Conservation (phyloP, 2,888 invertebrate species). For the Caenorhabditis sinica region DNA sequence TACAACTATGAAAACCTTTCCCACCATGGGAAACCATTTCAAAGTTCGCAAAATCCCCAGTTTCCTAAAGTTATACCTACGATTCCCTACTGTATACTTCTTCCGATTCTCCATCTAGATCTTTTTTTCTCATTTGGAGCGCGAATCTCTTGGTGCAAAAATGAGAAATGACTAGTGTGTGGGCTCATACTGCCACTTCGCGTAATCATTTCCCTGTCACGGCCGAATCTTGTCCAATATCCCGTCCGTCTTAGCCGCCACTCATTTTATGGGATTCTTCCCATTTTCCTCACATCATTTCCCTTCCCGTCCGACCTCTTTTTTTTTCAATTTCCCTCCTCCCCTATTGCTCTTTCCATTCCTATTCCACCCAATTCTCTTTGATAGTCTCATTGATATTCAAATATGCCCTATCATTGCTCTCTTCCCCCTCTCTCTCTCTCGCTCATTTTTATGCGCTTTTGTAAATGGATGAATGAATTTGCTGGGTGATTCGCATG, state of each 20-base stretch:
- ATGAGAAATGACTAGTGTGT: neutral
- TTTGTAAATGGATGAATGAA: conserved; percentile 51
- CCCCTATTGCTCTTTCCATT: conserved; percentile 13
- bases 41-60: too few relatives aligned
- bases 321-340: conserved; percentile 24
- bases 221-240: conserved; percentile 17
- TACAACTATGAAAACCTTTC: neutral
- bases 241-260: conserved; percentile 15
- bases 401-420: conserved; percentile 15
- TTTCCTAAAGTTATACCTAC: too few relatives aligned
- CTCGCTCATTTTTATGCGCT: neutral
- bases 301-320: neutral
- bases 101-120: too few relatives aligned
- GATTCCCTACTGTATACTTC: too few relatives aligned
- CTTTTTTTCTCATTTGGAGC: neutral
- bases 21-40: neutral
- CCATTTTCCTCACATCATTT: conserved; percentile 13
- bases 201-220: conserved; percentile 54
- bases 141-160: neutral
- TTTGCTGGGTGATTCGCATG: conserved; percentile 45
- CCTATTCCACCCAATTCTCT: conserved; percentile 3
- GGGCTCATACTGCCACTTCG: conserved; percentile 31
- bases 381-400: conserved; percentile 22
- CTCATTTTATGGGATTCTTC: conserved; percentile 45
- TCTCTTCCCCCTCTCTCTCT: conserved; percentile 35